Evolutionary conservation across 2,113 vertebrate species (phyloP).

Genomic region (Sakesphorus luctuosus): DNA sequence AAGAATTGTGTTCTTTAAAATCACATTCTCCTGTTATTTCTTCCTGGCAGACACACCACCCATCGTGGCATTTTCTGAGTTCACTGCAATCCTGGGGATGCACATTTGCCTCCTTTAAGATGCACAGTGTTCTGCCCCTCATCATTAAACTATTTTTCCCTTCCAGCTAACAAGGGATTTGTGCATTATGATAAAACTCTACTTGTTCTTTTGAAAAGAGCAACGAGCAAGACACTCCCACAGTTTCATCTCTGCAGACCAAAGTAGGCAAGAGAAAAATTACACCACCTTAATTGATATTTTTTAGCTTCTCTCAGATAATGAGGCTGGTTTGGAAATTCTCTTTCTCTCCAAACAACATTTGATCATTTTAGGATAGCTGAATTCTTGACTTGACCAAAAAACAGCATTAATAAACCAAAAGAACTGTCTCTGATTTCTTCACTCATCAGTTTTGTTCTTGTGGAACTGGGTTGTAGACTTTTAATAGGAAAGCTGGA

Average conservation of each 20-base stretch:
- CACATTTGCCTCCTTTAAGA: background rate
- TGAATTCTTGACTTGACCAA: slow-evolving; percentile 72
- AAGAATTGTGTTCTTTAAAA: background rate
- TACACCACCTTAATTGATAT: slow-evolving; percentile 84
- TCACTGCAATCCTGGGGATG: background rate
- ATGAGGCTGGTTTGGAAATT: slow-evolving; percentile 79
- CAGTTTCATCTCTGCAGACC: slow-evolving; percentile 80
- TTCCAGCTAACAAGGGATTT: slow-evolving; percentile 70
- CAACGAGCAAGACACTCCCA: slow-evolving; percentile 65
- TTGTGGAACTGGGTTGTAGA: slow-evolving; percentile 10
- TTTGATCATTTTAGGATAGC: slow-evolving; percentile 70
- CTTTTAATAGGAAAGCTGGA: slow-evolving; percentile 49
- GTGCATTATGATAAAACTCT: slow-evolving; percentile 39
- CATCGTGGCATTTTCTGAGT: background rate
- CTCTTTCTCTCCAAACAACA: slow-evolving; percentile 32
- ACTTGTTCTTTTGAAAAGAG: slow-evolving; percentile 55
- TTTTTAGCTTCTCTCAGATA: slow-evolving; percentile 74
- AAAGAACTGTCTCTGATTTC: slow-evolving; percentile 58
- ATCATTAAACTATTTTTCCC: slow-evolving; percentile 68
- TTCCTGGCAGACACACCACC: background rate
- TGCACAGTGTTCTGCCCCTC: slow-evolving; percentile 49
- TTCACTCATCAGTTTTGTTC: slow-evolving; percentile 43
- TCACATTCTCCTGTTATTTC: background rate
- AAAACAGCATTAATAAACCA: slow-evolving; percentile 67
- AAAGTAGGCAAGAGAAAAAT: slow-evolving; percentile 80